Base-by-base conservation (phyloP, 2,113 vertebrate genomes). In the Silurus asotus region DNA sequence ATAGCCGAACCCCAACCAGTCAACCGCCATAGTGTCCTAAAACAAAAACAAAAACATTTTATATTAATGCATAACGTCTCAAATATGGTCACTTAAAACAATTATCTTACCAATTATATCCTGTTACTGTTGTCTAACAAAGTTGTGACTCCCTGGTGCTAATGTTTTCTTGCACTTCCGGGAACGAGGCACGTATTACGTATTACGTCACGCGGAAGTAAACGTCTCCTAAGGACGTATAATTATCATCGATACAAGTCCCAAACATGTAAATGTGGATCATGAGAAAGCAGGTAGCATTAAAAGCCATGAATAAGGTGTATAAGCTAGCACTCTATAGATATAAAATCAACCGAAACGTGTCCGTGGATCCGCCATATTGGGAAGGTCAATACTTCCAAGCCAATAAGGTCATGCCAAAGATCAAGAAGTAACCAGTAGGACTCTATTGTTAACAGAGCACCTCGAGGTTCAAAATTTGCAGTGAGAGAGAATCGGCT, bases 1-100 rank as follows among this genome's bases (percentile, higher is more conserved):
- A 85, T 98, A 99, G 23, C 94, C 89, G 88, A 97, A 98, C 28
- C 97, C 97, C 87, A 97, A 64, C 96, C 97, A 97, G 93, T 99
- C 98, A 81, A 98, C 84, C 17, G 86, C 84, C 88, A 89, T 89
- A 0, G 1, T 82, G 76, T 23, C 37, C 82, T 82, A 8, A 84
- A 28, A 76, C 11, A n/a, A 10, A 48, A 48, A 58, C 37, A 62
- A 3, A 11, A 61, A 59, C 48, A 53, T 59, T 19, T 77, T 2
- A 15, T 1, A 25, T 28, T 56, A 28, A 59, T 77, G 17, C 19
- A 56, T 77, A 25, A n/a, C 37, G 37, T 56, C 51, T 8, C n/a
- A 58, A 3, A 58, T 19, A 0, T 79, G 15, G 20, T 13, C 10
- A n/a, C n/a, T n/a, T 13, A 17, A 0, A 8, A 58, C 19, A 17